Conservation (phyloP, 2,113 vertebrate genomes). For the Callipepla californica region DNA sequence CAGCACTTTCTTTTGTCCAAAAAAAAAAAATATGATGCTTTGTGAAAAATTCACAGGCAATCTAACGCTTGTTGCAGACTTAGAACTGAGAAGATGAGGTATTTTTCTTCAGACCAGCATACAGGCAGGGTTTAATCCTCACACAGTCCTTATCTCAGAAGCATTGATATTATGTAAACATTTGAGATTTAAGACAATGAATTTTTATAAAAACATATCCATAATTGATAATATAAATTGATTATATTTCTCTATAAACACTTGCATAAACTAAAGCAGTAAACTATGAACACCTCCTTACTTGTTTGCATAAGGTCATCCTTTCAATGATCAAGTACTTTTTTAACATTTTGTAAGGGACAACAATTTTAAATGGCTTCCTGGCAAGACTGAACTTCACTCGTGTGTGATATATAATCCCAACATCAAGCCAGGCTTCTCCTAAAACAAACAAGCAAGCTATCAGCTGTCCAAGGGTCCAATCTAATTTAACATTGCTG, state of each 20-base stretch:
- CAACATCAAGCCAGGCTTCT: neutral
- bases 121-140: neutral
- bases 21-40: neutral
- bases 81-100: neutral
- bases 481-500: neutral
- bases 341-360: neutral
- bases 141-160: neutral
- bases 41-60: neutral
- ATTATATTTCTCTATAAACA: neutral
- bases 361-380: neutral
- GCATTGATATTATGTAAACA: neutral
- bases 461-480: neutral
- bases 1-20: constrained; percentile 17
- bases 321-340: neutral
- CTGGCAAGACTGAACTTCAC: neutral
- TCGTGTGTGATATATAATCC: neutral
- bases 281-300: neutral
- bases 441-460: neutral
- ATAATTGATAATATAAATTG: neutral
- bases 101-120: neutral
- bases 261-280: neutral
- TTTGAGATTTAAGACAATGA: neutral
- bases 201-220: neutral
- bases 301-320: neutral
- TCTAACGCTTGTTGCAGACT: neutral